These are phyloP conservation scores for Ostrea denselamellosa DNA, from an alignment of 1,140 invertebrate species.

Conservation along the genomic window DNA sequence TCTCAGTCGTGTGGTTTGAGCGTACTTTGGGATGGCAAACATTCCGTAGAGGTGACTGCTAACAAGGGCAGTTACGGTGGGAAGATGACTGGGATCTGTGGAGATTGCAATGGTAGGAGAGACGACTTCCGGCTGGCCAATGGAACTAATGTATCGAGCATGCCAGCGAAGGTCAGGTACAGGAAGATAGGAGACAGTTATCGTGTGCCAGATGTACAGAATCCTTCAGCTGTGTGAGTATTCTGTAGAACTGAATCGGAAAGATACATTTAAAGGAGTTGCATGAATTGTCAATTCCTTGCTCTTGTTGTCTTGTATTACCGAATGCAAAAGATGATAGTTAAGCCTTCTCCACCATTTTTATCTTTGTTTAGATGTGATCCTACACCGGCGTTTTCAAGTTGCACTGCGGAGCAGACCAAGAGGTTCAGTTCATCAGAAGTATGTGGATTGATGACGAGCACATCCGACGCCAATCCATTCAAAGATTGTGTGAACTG, in stretches of 20 bases:
- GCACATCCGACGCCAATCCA: not conserved
- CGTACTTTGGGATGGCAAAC: slow-evolving; percentile 90
- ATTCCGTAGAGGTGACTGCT: slow-evolving; percentile 84
- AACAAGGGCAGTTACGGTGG: slow-evolving; percentile 87
- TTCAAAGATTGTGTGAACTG: not conserved
- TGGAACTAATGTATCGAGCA: slow-evolving; percentile 53
- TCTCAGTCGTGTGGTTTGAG: slow-evolving; percentile 69
- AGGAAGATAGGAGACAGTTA: slow-evolving; percentile 61
- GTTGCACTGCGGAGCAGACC: not conserved
- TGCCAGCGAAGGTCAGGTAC: slow-evolving; percentile 35
- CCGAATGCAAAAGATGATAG: no score
- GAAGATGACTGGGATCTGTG: slow-evolving; percentile 74
- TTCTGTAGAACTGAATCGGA: no score
- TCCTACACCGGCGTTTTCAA: not conserved
- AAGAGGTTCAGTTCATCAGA: not conserved
- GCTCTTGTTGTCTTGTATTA: no score
- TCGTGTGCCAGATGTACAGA: not conserved
- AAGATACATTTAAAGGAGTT: no score
- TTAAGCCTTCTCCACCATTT: no score
- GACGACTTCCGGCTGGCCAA: slow-evolving; percentile 57
- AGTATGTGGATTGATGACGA: not conserved
- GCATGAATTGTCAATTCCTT: no score
- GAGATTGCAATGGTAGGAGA: slow-evolving; percentile 60
- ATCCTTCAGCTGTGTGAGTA: not conserved
- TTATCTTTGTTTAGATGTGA: not conserved